These are phyloP conservation scores for Subanguina moxae DNA, from an alignment of 1,140 invertebrate species.

Conservation along the genomic window DNA sequence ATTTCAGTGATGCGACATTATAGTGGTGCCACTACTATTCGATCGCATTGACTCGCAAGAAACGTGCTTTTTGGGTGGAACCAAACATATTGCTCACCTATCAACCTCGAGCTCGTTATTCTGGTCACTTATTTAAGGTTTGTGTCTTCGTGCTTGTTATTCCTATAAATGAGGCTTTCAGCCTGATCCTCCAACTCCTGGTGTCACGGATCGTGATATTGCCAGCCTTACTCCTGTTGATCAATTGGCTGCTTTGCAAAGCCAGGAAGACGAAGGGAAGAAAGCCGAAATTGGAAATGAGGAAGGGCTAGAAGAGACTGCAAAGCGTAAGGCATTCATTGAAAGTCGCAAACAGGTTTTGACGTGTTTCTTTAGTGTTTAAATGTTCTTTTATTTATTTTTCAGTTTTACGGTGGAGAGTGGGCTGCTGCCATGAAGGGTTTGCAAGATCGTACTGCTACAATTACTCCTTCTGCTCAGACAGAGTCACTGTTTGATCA, in stretches of 20 bases:
- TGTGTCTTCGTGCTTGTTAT: too few relatives aligned
- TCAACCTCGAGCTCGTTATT: slow-evolving; percentile 14
- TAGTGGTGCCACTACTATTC: slow-evolving; percentile 7
- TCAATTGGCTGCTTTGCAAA: neutral
- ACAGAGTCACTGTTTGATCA: too few relatives aligned
- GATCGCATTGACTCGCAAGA: slow-evolving; percentile 1
- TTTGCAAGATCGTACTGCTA: neutral
- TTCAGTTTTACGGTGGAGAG: neutral
- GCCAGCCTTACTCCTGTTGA: neutral
- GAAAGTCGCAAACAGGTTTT: slow-evolving; percentile 2
- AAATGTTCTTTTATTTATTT: neutral
- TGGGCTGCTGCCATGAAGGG: slow-evolving; percentile 6
- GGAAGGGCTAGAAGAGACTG: neutral
- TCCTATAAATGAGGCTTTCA: too few relatives aligned
- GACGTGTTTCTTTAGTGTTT: neutral
- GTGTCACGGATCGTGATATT: neutral
- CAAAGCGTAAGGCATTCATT: neutral
- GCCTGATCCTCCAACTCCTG: slow-evolving; percentile 4
- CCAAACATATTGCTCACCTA: slow-evolving; percentile 9
- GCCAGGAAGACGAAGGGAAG: neutral
- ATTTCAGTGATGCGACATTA: neutral
- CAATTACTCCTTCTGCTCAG: neutral
- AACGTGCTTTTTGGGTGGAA: slow-evolving; percentile 12
- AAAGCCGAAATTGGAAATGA: neutral
- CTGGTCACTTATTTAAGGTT: slow-evolving; percentile 5